Percentiles rank a stretch among this genome's conserved stretches.
Evolutionary conservation across 2,797 vertebrate species (phyloP).

Genomic region (Anabas testudineus): DNA sequence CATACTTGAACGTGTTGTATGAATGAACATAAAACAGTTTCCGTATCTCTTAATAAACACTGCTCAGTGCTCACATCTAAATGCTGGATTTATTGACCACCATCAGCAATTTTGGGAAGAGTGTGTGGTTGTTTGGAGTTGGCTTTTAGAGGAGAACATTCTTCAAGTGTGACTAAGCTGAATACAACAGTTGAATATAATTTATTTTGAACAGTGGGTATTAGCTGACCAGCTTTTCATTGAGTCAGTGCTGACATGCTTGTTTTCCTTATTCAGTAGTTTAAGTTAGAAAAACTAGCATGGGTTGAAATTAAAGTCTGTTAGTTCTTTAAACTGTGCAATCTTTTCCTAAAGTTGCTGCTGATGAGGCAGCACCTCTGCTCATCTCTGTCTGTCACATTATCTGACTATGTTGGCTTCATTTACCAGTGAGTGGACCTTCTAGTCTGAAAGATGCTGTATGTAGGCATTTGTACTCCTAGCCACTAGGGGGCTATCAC

Average conservation of each 20-base stretch:
- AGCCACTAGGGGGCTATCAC: no score
- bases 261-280: background rate
- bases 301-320: no score
- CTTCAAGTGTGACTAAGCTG: background rate
- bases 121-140: constrained; percentile 12
- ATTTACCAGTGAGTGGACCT: no score
- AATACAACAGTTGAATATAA: background rate
- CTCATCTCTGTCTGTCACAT: no score
- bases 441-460: no score
- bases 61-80: constrained; percentile 25
- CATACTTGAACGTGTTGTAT: constrained; percentile 38
- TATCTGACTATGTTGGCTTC: no score
- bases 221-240: background rate
- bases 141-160: constrained; percentile 5
- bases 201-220: background rate
- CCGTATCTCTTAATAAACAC: constrained; percentile 62
- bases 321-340: no score
- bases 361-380: no score
- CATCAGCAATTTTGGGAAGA: constrained; percentile 19
- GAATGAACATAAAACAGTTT: constrained; percentile 55
- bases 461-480: no score
- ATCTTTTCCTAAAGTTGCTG: no score
- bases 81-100: constrained; percentile 39
- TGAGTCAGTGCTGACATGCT: background rate
- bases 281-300: background rate